A percentile compares a stretch with the other conserved stretches of the same genome.
These are phyloP conservation scores for Pleuronectes platessa DNA, from an alignment of 2,113 vertebrate species.

Conservation along the genomic window DNA sequence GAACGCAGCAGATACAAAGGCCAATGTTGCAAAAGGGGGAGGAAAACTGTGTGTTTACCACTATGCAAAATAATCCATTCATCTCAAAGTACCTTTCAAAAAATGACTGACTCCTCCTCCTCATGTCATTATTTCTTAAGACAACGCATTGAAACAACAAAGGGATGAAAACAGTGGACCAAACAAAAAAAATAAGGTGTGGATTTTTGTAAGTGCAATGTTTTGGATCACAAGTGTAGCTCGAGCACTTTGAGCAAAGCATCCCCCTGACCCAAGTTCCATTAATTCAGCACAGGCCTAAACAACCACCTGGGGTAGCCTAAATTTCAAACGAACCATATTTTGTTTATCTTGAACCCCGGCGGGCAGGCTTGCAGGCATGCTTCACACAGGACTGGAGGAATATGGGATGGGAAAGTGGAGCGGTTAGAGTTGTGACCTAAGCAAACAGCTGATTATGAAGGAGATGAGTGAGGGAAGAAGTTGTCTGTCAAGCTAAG, in stretches of 20 bases:
- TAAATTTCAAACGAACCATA: slow-evolving; percentile 61
- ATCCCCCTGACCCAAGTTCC: slow-evolving; percentile 11
- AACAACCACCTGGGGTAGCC: slow-evolving; percentile 63
- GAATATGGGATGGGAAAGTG: slow-evolving; percentile 48
- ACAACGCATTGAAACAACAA: slow-evolving; percentile 56
- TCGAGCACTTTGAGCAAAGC: slow-evolving; percentile 27
- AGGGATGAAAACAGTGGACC: slow-evolving; percentile 19
- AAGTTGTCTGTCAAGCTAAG: slow-evolving; percentile 62
- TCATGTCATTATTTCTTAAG: slow-evolving; percentile 41
- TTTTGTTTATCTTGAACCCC: slow-evolving; percentile 68
- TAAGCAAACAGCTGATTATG: slow-evolving; percentile 63
- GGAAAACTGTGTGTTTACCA: too few relatives aligned
- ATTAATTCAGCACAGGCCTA: slow-evolving; percentile 47
- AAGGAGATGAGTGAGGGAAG: slow-evolving; percentile 48
- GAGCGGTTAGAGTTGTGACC: slow-evolving; percentile 59
- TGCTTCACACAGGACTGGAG: slow-evolving; percentile 27
- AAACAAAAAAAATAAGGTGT: slow-evolving; percentile 30
- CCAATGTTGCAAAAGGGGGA: not conserved
- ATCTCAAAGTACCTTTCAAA: not conserved
- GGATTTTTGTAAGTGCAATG: slow-evolving; percentile 25
- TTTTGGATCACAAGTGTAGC: slow-evolving; percentile 56
- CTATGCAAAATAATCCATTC: too few relatives aligned
- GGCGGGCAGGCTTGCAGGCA: slow-evolving; percentile 53
- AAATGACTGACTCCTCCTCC: slow-evolving; percentile 66
- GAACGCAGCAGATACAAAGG: slow-evolving; percentile 34